phyloP scores from a whole-genome alignment of 2,888 invertebrate genomes.

The Morpho deidamia region DNA sequence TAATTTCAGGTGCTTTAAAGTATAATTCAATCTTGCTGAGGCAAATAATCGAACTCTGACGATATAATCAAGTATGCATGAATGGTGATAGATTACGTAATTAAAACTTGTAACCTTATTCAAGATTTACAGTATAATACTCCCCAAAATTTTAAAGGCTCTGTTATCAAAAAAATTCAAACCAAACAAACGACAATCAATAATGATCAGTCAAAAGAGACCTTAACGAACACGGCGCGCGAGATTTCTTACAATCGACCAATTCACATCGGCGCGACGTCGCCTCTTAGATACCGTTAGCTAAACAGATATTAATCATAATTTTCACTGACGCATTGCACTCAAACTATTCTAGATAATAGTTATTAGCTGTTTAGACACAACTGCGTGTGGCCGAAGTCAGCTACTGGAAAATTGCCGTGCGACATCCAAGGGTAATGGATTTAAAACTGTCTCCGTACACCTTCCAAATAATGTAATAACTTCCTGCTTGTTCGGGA shows the following conservation, averaged over 20 bases:
- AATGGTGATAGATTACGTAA: too few relatives aligned
- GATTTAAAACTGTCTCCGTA: conserved; percentile 69
- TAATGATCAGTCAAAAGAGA: background rate
- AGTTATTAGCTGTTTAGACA: conserved; percentile 68
- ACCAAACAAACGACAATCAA: conserved; percentile 21
- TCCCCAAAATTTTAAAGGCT: too few relatives aligned
- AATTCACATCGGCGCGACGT: conserved; percentile 21
- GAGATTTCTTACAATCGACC: conserved; percentile 30
- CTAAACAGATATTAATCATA: conserved; percentile 77
- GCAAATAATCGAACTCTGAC: too few relatives aligned
- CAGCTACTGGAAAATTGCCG: conserved; percentile 74
- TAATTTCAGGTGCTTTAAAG: too few relatives aligned
- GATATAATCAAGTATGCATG: too few relatives aligned
- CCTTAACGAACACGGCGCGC: conserved; percentile 29
- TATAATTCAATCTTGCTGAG: too few relatives aligned
- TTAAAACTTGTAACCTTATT: too few relatives aligned
- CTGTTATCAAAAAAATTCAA: too few relatives aligned
- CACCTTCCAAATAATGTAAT: conserved; percentile 67
- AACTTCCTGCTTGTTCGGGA: conserved; percentile 51
- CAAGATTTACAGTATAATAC: too few relatives aligned
- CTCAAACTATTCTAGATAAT: conserved; percentile 67
- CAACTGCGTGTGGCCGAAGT: conserved; percentile 66
- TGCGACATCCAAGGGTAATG: conserved; percentile 70
- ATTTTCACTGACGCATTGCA: conserved; percentile 70
- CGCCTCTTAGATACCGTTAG: conserved; percentile 57